These are phyloP conservation scores for Diarsia brunnea DNA, from an alignment of 2,888 invertebrate genomes.

Conservation along the genomic window DNA sequence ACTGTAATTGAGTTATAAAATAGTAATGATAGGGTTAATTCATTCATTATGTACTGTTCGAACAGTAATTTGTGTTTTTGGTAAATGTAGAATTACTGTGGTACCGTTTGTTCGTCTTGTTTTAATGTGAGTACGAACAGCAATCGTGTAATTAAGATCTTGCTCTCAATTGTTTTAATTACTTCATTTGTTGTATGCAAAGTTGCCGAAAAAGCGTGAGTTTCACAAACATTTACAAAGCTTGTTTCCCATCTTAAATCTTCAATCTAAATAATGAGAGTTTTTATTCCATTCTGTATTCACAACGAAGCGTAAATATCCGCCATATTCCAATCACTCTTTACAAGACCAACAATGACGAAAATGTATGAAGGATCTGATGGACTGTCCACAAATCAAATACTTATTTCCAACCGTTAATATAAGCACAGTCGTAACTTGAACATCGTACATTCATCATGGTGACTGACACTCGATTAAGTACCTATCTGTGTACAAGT, in stretches of 20 bases:
- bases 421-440: conserved; percentile 22
- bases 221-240: conserved; percentile 30
- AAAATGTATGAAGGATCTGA: conserved; percentile 23
- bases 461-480: conserved; percentile 54
- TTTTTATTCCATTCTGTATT: conserved; percentile 13
- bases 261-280: conserved; percentile 8
- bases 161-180: conserved; percentile 40
- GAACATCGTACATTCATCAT: conserved; percentile 45
- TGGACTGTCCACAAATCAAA: conserved; percentile 30
- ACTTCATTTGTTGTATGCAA: conserved; percentile 38
- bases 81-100: conserved; percentile 43
- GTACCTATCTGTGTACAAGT: conserved; percentile 34
- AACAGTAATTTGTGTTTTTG: conserved; percentile 57
- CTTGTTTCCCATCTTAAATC: conserved; percentile 10
- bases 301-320: not conserved
- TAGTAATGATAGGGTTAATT: conserved; percentile 64
- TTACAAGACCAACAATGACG: conserved; percentile 19
- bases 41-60: conserved; percentile 57
- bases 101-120: conserved; percentile 44
- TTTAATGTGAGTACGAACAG: conserved; percentile 34
- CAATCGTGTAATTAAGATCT: conserved; percentile 53
- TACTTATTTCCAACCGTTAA: conserved; percentile 32
- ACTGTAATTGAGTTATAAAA: conserved; percentile 62
- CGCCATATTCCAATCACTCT: conserved; percentile 1
- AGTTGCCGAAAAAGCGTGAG: conserved; percentile 31